Conservation (phyloP, 2,797 vertebrate genomes). For the Pyrocephalus nanus region DNA sequence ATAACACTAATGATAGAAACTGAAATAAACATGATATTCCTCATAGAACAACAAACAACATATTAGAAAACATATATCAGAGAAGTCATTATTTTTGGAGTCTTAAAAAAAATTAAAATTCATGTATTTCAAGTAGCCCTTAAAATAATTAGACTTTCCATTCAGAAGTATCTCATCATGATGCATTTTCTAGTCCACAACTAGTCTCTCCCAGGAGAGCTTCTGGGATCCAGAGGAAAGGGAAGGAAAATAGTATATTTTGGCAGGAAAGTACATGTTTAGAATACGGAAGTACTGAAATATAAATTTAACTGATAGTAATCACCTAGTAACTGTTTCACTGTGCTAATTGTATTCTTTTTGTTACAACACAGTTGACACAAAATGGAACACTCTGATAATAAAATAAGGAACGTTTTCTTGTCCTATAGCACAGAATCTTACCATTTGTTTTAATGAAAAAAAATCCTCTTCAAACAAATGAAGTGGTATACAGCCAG, state of each 20-base stretch:
- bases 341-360: background rate
- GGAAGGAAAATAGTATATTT: background rate
- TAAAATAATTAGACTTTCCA: background rate
- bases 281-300: background rate
- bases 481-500: constrained; percentile 80
- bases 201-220: background rate
- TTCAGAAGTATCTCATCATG: background rate
- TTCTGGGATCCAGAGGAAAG: background rate
- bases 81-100: background rate
- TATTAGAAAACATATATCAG: background rate
- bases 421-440: background rate
- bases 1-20: background rate
- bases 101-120: background rate
- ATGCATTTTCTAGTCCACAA: background rate
- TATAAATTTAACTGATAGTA: background rate
- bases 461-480: constrained; percentile 80
- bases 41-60: background rate
- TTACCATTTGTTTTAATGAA: constrained; percentile 84
- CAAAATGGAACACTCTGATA: background rate
- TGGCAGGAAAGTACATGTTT: background rate
- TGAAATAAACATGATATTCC: background rate
- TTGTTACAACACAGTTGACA: background rate
- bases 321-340: background rate
- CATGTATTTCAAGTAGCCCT: background rate
- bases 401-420: background rate